Percentiles rank a stretch among this genome's conserved stretches.
These are phyloP conservation scores for Brachyhypopomus occidentalis DNA, from an alignment of 2,113 vertebrate genomes.

Conservation along the genomic window DNA sequence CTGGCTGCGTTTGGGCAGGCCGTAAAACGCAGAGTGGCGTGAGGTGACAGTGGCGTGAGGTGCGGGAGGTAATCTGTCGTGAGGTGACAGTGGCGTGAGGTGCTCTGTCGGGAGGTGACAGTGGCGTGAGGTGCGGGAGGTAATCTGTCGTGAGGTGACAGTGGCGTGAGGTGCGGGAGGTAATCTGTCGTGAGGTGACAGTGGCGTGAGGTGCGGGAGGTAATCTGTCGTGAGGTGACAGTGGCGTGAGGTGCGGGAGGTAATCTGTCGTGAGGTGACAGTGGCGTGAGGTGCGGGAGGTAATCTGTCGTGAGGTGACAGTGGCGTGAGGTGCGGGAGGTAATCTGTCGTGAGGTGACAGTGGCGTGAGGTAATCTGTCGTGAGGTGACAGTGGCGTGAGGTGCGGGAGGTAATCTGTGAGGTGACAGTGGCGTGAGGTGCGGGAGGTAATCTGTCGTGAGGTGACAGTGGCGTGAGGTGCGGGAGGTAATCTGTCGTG, in stretches of 20 bases:
- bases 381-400: conserved; percentile 61
- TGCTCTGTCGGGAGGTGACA: conserved; percentile 69
- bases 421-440: conserved; percentile 57
- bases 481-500: conserved; percentile 65
- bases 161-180: conserved; percentile 44
- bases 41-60: no score
- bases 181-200: conserved; percentile 69
- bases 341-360: conserved; percentile 69
- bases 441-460: conserved; percentile 65
- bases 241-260: conserved; percentile 44
- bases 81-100: conserved; percentile 58
- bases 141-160: conserved; percentile 69
- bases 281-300: conserved; percentile 44
- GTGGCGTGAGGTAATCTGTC: conserved; percentile 63
- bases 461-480: conserved; percentile 57
- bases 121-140: conserved; percentile 44
- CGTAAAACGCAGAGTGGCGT: conserved; percentile 53
- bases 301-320: conserved; percentile 69
- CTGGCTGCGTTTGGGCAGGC: conserved; percentile 33
- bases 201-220: conserved; percentile 44
- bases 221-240: conserved; percentile 69
- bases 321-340: conserved; percentile 44
- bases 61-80: conserved; percentile 65
- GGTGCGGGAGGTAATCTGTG: conserved; percentile 61
- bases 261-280: conserved; percentile 69